Percentiles rank a stretch among this genome's conserved stretches.
Evolutionary conservation across 2,797 vertebrate genomes (phyloP).

Genomic region (Sphaeramia orbicularis): DNA sequence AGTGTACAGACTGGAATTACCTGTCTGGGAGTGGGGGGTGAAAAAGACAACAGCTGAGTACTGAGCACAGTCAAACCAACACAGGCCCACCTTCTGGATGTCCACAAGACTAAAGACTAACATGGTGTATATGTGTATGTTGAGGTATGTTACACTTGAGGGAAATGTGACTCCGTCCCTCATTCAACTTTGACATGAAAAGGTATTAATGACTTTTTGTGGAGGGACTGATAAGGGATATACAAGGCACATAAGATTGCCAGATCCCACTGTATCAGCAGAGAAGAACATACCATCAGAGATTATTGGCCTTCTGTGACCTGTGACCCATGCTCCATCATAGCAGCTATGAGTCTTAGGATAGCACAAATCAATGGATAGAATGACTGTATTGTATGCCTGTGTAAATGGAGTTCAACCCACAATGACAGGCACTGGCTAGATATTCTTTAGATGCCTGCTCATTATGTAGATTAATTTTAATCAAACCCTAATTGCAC

Average conservation of each 20-base stretch:
- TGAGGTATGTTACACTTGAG: not conserved
- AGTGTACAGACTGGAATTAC: conserved; percentile 78
- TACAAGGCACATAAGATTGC: not conserved
- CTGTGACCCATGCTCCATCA: conserved; percentile 38
- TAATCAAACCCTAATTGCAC: conserved; percentile 25
- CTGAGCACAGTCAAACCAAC: no score
- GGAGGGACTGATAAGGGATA: not conserved
- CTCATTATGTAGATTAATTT: conserved; percentile 43
- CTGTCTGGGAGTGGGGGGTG: conserved; percentile 66
- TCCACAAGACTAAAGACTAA: not conserved
- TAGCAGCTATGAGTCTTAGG: conserved; percentile 38
- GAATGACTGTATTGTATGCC: conserved; percentile 65
- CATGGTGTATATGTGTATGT: not conserved
- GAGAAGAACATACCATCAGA: conserved; percentile 7
- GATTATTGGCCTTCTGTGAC: conserved; percentile 41
- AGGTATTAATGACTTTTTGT: no score
- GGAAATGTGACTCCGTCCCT: conserved; percentile 2
- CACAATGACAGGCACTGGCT: conserved; percentile 2
- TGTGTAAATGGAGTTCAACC: conserved; percentile 64
- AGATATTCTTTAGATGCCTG: conserved; percentile 29
- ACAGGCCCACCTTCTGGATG: conserved; percentile 24
- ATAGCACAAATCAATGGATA: conserved; percentile 55
- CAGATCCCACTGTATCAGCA: not conserved
- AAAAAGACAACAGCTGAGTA: conserved; percentile 48
- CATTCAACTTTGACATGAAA: no score